phyloP scores from a whole-genome alignment of 2,888 invertebrate species.

The Brachypalpus laphriformis region DNA sequence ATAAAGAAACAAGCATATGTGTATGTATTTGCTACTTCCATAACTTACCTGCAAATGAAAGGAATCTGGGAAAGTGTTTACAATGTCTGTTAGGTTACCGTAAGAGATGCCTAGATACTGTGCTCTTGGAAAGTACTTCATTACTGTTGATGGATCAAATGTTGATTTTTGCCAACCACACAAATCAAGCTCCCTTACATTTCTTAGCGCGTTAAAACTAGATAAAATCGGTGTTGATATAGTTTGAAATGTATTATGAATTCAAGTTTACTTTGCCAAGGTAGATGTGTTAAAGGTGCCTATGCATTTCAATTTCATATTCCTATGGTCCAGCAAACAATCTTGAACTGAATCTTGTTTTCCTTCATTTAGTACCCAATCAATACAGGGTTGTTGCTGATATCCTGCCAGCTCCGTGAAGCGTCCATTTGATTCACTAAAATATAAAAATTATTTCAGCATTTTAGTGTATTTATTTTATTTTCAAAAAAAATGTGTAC shows the following conservation, averaged over 20 bases:
- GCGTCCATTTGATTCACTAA: neutral
- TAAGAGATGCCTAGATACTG: slow-evolving; percentile 80
- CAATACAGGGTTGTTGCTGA: slow-evolving; percentile 6
- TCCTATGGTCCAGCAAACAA: slow-evolving; percentile 6
- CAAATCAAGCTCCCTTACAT: slow-evolving; percentile 71
- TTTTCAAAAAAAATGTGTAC: too few relatives aligned
- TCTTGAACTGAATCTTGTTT: neutral
- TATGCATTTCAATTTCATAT: slow-evolving; percentile 21
- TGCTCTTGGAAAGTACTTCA: slow-evolving; percentile 79
- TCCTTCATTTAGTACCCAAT: neutral
- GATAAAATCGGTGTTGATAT: neutral
- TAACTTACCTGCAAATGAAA: slow-evolving; percentile 78
- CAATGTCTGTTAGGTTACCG: slow-evolving; percentile 79
- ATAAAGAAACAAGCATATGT: too few relatives aligned
- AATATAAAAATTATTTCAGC: neutral
- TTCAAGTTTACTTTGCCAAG: slow-evolving; percentile 15
- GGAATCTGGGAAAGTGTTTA: slow-evolving; percentile 80
- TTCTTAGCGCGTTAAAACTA: slow-evolving; percentile 32
- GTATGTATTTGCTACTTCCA: neutral
- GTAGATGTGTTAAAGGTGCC: slow-evolving; percentile 18
- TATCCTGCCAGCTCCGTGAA: neutral
- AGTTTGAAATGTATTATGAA: neutral
- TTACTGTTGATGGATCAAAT: slow-evolving; percentile 78
- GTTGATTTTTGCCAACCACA: slow-evolving; percentile 80
- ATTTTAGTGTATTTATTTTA: neutral